Percentiles rank a stretch among this genome's conserved stretches.
These are phyloP conservation scores for Chymomyza procnemis DNA, from an alignment of 2,888 invertebrate genomes.

Conservation along the genomic window DNA sequence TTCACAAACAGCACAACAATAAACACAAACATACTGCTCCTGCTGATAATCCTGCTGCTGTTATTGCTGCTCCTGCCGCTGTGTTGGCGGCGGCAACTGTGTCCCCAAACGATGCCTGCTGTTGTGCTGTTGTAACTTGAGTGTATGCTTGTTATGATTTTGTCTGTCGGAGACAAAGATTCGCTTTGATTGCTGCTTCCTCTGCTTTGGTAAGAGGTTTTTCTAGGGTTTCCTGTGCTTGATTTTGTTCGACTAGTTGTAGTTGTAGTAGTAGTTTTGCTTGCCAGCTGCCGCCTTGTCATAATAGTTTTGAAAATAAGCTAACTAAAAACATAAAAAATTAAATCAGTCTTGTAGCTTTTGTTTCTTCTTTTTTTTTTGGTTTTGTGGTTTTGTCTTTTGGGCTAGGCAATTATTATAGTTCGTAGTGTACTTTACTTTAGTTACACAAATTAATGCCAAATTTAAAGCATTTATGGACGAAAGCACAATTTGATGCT, in stretches of 20 bases:
- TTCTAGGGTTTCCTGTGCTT: slow-evolving; percentile 37
- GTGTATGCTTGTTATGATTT: slow-evolving; percentile 19
- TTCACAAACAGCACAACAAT: slow-evolving; percentile 76
- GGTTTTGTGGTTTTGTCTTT: slow-evolving; percentile 1
- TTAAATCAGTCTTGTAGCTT: slow-evolving; percentile 70
- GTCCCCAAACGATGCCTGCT: background rate
- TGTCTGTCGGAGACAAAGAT: slow-evolving; percentile 4
- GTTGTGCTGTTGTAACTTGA: slow-evolving; percentile 16
- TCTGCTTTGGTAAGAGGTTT: slow-evolving; percentile 13
- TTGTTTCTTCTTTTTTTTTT: slow-evolving; percentile 1
- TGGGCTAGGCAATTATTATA: background rate
- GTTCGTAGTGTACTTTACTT: background rate
- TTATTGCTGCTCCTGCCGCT: slow-evolving; percentile 17
- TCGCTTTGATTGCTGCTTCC: slow-evolving; percentile 6
- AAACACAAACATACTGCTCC: slow-evolving; percentile 76
- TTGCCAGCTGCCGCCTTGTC: slow-evolving; percentile 4
- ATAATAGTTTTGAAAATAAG: slow-evolving; percentile 35
- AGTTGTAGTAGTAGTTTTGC: slow-evolving; percentile 12
- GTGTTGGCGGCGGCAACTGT: background rate
- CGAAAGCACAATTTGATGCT: background rate
- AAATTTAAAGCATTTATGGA: background rate
- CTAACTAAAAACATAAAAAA: slow-evolving; percentile 58
- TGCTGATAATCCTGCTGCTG: slow-evolving; percentile 23
- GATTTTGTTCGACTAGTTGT: background rate
- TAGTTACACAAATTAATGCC: background rate